Percentiles rank a stretch among this genome's conserved stretches.
These are phyloP conservation scores for Brevimyrus niger DNA, from an alignment of 2,113 vertebrate genomes.

Conservation along the genomic window DNA sequence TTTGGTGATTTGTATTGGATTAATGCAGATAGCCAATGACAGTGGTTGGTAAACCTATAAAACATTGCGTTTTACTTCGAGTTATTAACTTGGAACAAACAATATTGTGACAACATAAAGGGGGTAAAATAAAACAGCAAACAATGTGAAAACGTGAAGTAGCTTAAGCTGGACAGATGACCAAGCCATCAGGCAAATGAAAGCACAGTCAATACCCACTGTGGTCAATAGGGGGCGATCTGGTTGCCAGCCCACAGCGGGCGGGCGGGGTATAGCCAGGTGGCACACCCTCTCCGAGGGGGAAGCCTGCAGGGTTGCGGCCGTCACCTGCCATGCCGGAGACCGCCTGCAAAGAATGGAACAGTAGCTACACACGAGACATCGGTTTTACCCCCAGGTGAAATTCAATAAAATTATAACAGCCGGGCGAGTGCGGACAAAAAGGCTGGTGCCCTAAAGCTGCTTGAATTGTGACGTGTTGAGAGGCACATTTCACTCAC, in stretches of 20 bases:
- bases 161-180: not conserved
- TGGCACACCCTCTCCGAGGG: slow-evolving; percentile 46
- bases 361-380: not conserved
- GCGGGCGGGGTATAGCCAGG: slow-evolving; percentile 43
- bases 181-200: not conserved
- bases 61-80: not conserved
- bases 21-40: not conserved
- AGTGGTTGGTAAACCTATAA: not conserved
- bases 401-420: not conserved
- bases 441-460: not conserved
- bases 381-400: not conserved
- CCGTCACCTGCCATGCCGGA: slow-evolving; percentile 50
- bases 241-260: slow-evolving; percentile 45
- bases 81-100: not conserved
- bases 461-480: not conserved
- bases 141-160: not conserved
- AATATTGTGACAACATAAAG: not conserved
- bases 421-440: not conserved
- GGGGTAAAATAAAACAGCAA: not conserved
- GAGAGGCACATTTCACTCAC: not conserved
- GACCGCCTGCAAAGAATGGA: slow-evolving; percentile 34
- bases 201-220: slow-evolving; percentile 40
- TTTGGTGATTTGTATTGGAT: not conserved
- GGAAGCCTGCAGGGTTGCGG: slow-evolving; percentile 42
- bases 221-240: slow-evolving; percentile 29